Evolutionary conservation across 1,140 invertebrate genomes (phyloP).

Genomic region (Asbolus verrucosus): DNA sequence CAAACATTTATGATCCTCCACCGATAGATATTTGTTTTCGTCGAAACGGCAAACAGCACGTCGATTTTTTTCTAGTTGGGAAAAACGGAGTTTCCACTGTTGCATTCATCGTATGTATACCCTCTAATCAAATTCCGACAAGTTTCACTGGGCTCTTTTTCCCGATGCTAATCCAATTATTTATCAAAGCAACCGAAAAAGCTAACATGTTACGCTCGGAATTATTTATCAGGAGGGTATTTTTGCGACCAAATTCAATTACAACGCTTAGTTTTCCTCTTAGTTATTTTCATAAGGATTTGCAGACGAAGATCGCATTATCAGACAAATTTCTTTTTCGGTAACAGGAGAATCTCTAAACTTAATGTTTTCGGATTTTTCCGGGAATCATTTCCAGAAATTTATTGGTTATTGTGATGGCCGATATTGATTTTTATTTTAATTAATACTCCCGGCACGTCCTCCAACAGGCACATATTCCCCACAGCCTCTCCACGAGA

Average conservation of each 20-base stretch:
- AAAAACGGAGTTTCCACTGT: no score
- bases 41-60: no score
- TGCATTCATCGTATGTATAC: background rate
- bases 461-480: constrained; percentile 3
- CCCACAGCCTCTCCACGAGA: constrained; percentile 17
- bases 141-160: constrained; percentile 14
- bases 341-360: constrained; percentile 10
- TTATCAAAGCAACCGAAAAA: constrained; percentile 35
- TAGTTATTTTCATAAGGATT: constrained; percentile 32
- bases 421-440: constrained; percentile 30
- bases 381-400: background rate
- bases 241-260: constrained; percentile 20
- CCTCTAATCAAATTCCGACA: constrained; percentile 7
- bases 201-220: constrained; percentile 28
- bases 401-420: constrained; percentile 20
- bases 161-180: constrained; percentile 21
- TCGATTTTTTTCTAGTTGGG: background rate
- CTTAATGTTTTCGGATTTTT: constrained; percentile 3
- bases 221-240: constrained; percentile 21
- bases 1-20: no score
- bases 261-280: constrained; percentile 8
- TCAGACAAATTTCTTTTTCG: constrained; percentile 19
- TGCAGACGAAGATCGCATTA: background rate
- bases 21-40: constrained; percentile 12
- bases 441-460: constrained; percentile 31